Base-by-base conservation (phyloP, 2,888 invertebrate genomes). In the Nymphalis polychloros region DNA sequence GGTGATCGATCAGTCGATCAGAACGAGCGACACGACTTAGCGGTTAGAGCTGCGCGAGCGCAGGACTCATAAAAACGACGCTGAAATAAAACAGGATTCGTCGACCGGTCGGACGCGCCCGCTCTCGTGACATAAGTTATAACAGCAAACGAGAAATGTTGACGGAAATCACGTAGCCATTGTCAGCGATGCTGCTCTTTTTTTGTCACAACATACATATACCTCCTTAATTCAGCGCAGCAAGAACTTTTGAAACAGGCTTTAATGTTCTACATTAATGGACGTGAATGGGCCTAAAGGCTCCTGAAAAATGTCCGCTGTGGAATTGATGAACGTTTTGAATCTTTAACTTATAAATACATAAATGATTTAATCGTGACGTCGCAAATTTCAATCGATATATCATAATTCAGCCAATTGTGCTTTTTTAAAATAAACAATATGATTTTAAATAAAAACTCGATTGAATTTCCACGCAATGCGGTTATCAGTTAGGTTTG, bases 401-500 rank as follows among this genome's bases (percentile, higher is more conserved):
- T 48, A 17, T n/a, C 17, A n/a, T 17, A n/a, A n/a, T 17, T 7
- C 6, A n/a, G 7, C 16, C n/a, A 10, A 8, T 16, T 46, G 16
- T 13, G 20, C 23, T 13, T 52, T 52, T 23, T 23, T 23, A 16
- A 23, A 52, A 52, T 23, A 16, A 52, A 52, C 16, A 27, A 52
- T 19, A 50, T 2, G 41, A 41, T 41, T 41, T 41, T 23, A 19
- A 23, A 23, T 23, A 63, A 66, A 64, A 53, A 53, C 74, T 77
- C 74, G 66, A 67, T 59, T 74, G 70, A 64, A 66, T 69, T 75
- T 73, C 71, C 74, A 74, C 75, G 77, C 78, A 77, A 77, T 77
- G 77, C 74, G 79, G 77, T 82, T 83, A 84, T 83, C 83, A 81
- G 78, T 79, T 78, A 77, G 78, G 78, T 80, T 83, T 80, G 84